Evolutionary conservation across 2,888 invertebrate species (phyloP), one percentile per base, ranked within the genome.

Genomic region (Zaprionus obscuricornis): DNA sequence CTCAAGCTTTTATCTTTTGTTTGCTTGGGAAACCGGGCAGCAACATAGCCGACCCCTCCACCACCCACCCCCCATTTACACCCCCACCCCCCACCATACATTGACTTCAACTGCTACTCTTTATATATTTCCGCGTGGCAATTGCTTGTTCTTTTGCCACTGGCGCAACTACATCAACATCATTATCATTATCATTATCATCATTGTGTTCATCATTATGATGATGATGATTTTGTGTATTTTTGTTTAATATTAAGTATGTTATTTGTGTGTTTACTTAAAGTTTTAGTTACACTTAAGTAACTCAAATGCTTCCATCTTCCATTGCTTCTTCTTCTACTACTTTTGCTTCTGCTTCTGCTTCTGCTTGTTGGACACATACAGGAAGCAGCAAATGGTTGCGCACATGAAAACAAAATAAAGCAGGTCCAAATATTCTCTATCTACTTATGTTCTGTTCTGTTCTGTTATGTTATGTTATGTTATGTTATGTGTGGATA

Each of bases 191-290:
- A 17, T 20, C 20, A 16, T 45, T 39, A 18, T 47, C 37, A 20
- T 58, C 29, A 42, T 45, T 45, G 57, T n/a, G n/a, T n/a, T 33
- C 42, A 37, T 20, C 39, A 36, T 22, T 24, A 20, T 22, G 2
- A 8, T 17, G 11, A 40, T 16, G 29, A 55, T 63, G 74, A 71
- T 58, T 64, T 63, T 84, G 82, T 82, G 74, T 84, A 78, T 85
- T 82, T 78, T 79, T 81, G 85, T 81, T 85, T 78, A 81, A 81
- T 81, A 81, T 81, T 81, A 81, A 79, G 83, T 85, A 81, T 85
- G 83, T 81, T 81, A 85, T 81, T 85, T 81, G 81, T 85, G 83
- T 85, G 83, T 85, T 81, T 81, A 83, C 79, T 85, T 82, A 66
- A 84, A 79, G 85, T 79, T 84, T 79, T 84, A 81, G 78, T 81